Conservation (phyloP, 2,888 invertebrate species). For the Icerya purchasi region DNA sequence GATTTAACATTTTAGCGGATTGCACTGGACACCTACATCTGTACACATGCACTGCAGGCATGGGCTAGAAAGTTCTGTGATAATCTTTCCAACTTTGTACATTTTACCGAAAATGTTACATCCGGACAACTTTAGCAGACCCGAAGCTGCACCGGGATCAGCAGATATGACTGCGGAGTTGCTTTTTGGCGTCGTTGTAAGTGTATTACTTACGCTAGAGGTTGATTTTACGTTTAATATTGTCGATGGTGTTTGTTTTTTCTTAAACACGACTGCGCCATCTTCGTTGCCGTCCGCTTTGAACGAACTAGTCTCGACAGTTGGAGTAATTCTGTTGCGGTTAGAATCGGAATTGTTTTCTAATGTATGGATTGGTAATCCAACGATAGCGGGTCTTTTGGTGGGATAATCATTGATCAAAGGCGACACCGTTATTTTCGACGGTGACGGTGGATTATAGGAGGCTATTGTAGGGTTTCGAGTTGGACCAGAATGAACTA, state of each 20-base stretch:
- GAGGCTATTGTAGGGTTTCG: neutral
- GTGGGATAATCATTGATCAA: neutral
- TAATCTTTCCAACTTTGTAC: slow-evolving; percentile 65
- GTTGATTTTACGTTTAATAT: neutral
- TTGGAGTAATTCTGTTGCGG: neutral
- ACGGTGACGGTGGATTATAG: neutral
- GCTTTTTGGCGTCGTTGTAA: neutral
- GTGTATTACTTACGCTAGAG: neutral
- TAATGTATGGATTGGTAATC: neutral
- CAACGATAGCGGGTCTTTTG: neutral
- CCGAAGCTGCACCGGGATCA: slow-evolving; percentile 3
- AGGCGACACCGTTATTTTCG: neutral
- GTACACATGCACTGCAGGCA: slow-evolving; percentile 86
- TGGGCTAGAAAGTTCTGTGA: slow-evolving; percentile 69
- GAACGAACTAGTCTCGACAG: neutral
- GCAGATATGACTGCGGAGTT: slow-evolving; percentile 4
- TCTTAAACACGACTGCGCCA: too few species aligned
- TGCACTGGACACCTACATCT: slow-evolving; percentile 62
- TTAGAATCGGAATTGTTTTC: neutral
- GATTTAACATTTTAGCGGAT: slow-evolving; percentile 17
- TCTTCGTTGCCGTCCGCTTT: neutral
- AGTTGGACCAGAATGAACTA: neutral
- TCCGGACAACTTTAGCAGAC: slow-evolving; percentile 31
- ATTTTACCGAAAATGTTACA: slow-evolving; percentile 70
- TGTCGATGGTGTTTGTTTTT: too few species aligned